Evolutionary conservation across 2,888 invertebrate genomes (phyloP), one percentile per base, ranked within the genome.

Genomic region (Hermaeophaga mercurialis): DNA sequence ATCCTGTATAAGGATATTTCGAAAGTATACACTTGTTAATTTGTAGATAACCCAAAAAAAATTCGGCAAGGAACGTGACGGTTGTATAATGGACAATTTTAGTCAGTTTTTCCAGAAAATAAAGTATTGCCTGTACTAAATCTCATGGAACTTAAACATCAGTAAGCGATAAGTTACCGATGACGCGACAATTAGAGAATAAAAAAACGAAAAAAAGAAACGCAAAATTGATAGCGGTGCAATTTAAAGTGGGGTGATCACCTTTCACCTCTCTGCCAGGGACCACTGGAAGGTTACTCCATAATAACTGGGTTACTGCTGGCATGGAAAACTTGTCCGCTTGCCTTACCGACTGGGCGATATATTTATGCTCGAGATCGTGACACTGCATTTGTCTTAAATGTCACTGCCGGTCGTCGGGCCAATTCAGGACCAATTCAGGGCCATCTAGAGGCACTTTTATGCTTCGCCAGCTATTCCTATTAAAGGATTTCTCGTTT

Each of bases 341-440:
- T 69, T 65, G 68, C 67, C 65, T 70, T 68, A 12, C 50, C 69
- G 68, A 69, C 66, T 67, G 64, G 66, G 66, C 66, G 63, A 73
- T 73, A 75, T 75, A 74, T 75, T 74, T 74, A 74, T 74, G 73
- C 70, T 68, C 68, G 65, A 70, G 73, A 73, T 73, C 74, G 70
- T 71, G 73, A 72, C 73, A 73, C 70, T 71, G 69, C 73, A 73
- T 75, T 74, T 73, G 70, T 75, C 74, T 74, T 70, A 58, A 63
- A 56, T 62, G 67, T 65, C 64, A 65, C 65, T 61, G 66, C 64
- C 65, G 66, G 64, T 63, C 66, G 34, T 24, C 24, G 47, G 36
- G 34, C 22, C 47, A 15, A 44, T 36, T 64, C 62, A 65, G 65
- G 65, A 61, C 22, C 47, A 9, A 44, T 36, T 64, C 62, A 64